Conservation (phyloP, 1,140 invertebrate genomes). For the Caenorhabditis remanei region DNA sequence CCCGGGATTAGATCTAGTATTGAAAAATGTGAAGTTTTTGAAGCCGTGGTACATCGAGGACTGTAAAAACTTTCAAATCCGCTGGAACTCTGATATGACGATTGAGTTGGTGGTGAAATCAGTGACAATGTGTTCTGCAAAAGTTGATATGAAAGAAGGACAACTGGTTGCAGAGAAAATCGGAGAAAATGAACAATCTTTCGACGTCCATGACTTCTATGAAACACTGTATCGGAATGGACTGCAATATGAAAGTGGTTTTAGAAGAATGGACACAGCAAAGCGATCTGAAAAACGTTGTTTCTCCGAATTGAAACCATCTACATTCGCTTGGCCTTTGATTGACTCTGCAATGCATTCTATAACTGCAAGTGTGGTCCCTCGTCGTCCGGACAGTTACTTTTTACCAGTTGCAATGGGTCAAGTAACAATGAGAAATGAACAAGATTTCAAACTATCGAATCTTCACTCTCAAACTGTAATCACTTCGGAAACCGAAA, state of each 20-base stretch:
- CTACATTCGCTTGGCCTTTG: constrained; percentile 37
- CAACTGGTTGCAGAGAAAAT: neutral
- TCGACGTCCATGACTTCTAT: constrained; percentile 25
- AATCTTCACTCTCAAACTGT: constrained; percentile 27
- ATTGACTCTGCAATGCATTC: constrained; percentile 59
- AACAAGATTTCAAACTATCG: neutral
- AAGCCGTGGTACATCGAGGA: constrained; percentile 52
- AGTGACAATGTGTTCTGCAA: neutral
- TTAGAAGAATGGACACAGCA: constrained; percentile 21
- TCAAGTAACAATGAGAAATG: neutral
- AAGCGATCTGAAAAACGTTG: neutral
- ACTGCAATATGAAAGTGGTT: constrained; percentile 15
- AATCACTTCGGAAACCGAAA: constrained; percentile 49
- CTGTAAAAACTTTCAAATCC: neutral
- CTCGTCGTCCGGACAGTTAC: constrained; percentile 26
- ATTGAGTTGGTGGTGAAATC: neutral
- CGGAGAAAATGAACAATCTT: neutral
- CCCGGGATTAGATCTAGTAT: neutral
- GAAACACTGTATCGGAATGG: constrained; percentile 24
- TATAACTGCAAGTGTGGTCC: constrained; percentile 32
- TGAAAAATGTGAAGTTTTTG: constrained; percentile 41
- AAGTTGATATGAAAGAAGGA: constrained; percentile 4
- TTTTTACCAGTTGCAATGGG: constrained; percentile 56
- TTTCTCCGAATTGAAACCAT: neutral
- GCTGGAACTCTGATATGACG: constrained; percentile 35